Base-by-base conservation (phyloP, 2,888 invertebrate species). In the Orthosia cruda region DNA sequence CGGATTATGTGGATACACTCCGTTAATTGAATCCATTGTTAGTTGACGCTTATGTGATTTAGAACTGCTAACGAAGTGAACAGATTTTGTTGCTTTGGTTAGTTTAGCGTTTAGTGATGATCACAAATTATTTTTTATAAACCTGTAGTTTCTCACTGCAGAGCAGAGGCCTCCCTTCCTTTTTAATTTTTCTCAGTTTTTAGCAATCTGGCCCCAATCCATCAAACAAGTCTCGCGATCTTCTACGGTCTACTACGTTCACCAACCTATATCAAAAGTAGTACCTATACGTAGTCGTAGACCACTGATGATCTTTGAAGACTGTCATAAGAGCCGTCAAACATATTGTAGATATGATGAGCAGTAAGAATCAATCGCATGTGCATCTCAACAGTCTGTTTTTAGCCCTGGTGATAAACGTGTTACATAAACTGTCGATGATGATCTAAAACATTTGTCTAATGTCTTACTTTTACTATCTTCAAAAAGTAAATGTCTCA, bases 11-110 rank as follows among this genome's bases (percentile, higher is more conserved):
- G 13, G 77, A 75, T 59, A 52, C n/a, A 23, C 52, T 68, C 52
- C 52, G 77, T 68, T 67, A 77, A 77, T 68, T 68, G 23, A 58
- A 32, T 59, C 68, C 58, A 77, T 68, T 75, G 74, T 77, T 68
- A 47, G 58, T 57, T 15, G 49, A 26, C 15, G 23, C 5, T 45
- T 26, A 32, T 58, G 45, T 50, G 20, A 49, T 74, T 62, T 26
- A 40, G 16, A 32, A 45, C n/a, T n/a, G 20, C 20, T 20, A 74
- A 74, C 20, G 4, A 23, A 26, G 1, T 45, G 18, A 52, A 65
- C 5, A 9, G 32, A 76, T 58, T 52, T 50, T 57, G 45, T 55
- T 26, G 16, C n/a, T 4, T 40, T 16, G 12, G n/a, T 26, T 54
- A 15, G 16, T n/a, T 20, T n/a, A 3, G n/a, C 65, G 20, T 61